Evolutionary conservation across 2,888 invertebrate species (phyloP).

Genomic region (Lasioglossum morio): DNA sequence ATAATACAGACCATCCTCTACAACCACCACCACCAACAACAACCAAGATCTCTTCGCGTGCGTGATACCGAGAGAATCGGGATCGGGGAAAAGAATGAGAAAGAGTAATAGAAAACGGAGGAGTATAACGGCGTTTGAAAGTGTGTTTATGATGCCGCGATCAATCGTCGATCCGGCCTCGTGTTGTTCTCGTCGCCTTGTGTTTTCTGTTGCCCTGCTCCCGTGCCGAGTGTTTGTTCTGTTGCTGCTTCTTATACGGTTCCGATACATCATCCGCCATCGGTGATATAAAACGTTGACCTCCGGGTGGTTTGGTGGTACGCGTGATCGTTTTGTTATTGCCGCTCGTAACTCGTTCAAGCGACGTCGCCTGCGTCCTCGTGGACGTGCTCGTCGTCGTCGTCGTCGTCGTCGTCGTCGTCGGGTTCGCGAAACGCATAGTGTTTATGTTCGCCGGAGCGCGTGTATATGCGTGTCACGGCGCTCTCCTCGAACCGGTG

Average conservation of each 20-base stretch:
- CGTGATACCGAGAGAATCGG: slow-evolving; percentile 10
- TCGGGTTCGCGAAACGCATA: slow-evolving; percentile 54
- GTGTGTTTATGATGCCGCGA: slow-evolving; percentile 47
- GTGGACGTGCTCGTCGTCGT: not conserved
- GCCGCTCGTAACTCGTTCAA: slow-evolving; percentile 16
- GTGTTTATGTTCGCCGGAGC: slow-evolving; percentile 74
- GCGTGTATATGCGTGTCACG: slow-evolving; percentile 72
- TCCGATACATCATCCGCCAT: slow-evolving; percentile 19
- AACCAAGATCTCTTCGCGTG: slow-evolving; percentile 38
- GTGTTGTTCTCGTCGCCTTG: slow-evolving; percentile 52
- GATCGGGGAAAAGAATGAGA: slow-evolving; percentile 2
- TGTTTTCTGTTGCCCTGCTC: slow-evolving; percentile 62
- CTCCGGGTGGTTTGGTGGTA: slow-evolving; percentile 4
- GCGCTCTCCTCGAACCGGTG: slow-evolving; percentile 72
- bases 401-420: no score
- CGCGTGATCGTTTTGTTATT: slow-evolving; percentile 15
- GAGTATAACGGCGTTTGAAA: slow-evolving; percentile 15
- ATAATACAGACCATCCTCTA: slow-evolving; percentile 33
- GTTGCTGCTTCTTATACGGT: slow-evolving; percentile 57
- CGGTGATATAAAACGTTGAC: slow-evolving; percentile 7
- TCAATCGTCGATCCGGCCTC: slow-evolving; percentile 6
- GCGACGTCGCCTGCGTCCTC: not conserved
- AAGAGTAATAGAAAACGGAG: slow-evolving; percentile 2
- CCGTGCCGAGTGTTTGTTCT: slow-evolving; percentile 65
- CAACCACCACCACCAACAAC: slow-evolving; percentile 64